Evolutionary conservation across 2,113 vertebrate genomes (phyloP), one percentile per base, ranked within the genome.

Genomic region (Piprites chloris): DNA sequence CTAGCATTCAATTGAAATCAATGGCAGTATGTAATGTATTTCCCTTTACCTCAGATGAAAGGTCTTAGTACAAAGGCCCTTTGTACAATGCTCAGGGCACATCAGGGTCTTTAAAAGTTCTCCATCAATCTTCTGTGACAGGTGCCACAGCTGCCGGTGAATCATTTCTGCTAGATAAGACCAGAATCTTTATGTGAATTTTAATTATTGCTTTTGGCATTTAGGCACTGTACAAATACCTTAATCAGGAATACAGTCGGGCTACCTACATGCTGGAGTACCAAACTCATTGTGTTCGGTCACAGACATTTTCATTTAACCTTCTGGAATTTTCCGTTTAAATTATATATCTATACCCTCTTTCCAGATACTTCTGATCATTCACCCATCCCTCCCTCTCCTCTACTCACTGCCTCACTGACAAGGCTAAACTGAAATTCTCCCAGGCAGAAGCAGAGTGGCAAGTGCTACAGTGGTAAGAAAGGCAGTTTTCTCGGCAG

Each of bases 91-190:
- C 68, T 79, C 52, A 90, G 67, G 49, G 50, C 87, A 79, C 26
- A 68, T 77, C 73, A 67, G 88, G 77, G 74, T 93, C 71, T 95
- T 85, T 68, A 22, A 93, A 94, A 88, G 72, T 91, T 94, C 72
- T 94, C 86, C 61, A 86, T 95, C 96, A 95, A 81, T 95, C 91
- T 95, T 96, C 67, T 87, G 44, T 89, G 91, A 78, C 95, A 92
- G 85, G 58, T 95, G 81, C 81, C 82, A 90, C 1, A 0, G 84
- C 78, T 96, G 49, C 74, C 80, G 71, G 53, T 96, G 94, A 94
- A 96, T 94, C 96, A 96, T 79, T 65, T 82, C 50, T 82, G 50
- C 89, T 87, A 93, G 86, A 78, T 86, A 85, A 95, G 65, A 91
- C 47, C 47, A 94, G 86, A 82, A 81, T 84, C 71, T 93, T 79